A percentile compares a stretch with the other conserved stretches of the same genome.
phyloP scores from a whole-genome alignment of 2,797 vertebrate species.

The Tauraco hartlaubi region DNA sequence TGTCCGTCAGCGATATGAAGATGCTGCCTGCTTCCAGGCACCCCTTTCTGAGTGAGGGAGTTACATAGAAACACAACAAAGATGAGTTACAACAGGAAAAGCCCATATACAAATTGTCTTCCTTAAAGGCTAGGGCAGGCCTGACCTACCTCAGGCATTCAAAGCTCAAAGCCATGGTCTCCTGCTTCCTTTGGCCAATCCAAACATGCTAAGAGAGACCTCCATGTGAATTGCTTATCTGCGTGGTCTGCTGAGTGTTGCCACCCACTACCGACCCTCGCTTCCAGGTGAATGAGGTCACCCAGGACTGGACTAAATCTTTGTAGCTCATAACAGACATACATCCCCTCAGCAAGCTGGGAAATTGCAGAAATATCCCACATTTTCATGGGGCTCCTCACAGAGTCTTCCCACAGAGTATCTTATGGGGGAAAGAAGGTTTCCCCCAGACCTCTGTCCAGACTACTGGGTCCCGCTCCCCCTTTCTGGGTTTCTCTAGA shows the following conservation, averaged over 20 bases:
- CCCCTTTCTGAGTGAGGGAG: background rate
- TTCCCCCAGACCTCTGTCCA: background rate
- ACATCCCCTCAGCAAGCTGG: background rate
- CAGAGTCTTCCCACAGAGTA: background rate
- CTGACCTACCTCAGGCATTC: background rate
- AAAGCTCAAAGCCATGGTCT: background rate
- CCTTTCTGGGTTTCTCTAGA: background rate
- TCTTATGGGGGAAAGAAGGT: background rate
- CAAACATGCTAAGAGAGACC: background rate
- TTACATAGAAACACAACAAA: background rate
- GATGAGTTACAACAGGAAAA: background rate
- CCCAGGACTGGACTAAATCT: background rate
- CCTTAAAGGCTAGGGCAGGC: background rate
- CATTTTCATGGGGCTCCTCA: background rate
- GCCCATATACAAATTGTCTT: background rate
- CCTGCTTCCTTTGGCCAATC: background rate
- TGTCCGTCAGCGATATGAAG: fast-evolving
- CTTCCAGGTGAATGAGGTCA: background rate
- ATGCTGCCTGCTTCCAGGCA: background rate
- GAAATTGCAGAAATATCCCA: background rate
- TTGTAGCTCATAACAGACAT: background rate
- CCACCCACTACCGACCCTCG: background rate
- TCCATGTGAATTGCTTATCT: background rate
- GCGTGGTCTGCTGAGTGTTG: background rate
- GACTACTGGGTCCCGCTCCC: background rate